phyloP scores from a whole-genome alignment of 1,140 invertebrate genomes.

The Pseudomyrmex pallidus region DNA sequence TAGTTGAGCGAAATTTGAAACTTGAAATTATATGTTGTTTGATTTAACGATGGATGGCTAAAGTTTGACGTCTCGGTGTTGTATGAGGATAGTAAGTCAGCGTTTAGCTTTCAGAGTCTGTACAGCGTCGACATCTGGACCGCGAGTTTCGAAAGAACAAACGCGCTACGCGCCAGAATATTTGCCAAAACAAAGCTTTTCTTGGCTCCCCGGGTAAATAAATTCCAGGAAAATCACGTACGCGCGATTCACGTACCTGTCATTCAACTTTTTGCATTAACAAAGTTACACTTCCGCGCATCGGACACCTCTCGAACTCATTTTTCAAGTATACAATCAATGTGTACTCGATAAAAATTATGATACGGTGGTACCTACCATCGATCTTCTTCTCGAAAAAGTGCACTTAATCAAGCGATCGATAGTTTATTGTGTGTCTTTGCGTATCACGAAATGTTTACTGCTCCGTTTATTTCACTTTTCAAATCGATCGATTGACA shows the following conservation, averaged over 20 bases:
- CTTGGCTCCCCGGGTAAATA: constrained; percentile 66
- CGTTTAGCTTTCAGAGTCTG: constrained; percentile 28
- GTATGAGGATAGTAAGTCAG: constrained; percentile 8
- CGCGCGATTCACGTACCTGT: constrained; percentile 28
- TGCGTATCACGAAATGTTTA: background rate
- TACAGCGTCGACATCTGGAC: constrained; percentile 68
- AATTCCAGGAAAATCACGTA: constrained; percentile 57
- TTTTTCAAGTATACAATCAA: background rate
- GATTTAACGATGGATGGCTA: background rate
- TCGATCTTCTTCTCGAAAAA: background rate
- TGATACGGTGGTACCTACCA: constrained; percentile 26
- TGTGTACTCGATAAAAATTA: background rate
- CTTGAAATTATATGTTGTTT: constrained; percentile 4
- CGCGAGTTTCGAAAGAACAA: constrained; percentile 27
- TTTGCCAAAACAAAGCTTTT: constrained; percentile 72
- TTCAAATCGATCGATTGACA: constrained; percentile 2
- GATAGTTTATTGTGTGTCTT: background rate
- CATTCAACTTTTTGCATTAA: constrained; percentile 41
- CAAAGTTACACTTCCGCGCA: background rate
- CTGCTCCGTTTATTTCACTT: background rate
- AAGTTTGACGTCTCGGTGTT: constrained; percentile 22
- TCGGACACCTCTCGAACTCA: background rate
- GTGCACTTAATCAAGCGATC: constrained; percentile 15
- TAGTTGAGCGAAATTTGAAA: background rate
- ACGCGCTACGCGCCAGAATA: constrained; percentile 24